These are phyloP conservation scores for Formicarius rufipectus DNA, from an alignment of 2,113 vertebrate species.

Conservation along the genomic window DNA sequence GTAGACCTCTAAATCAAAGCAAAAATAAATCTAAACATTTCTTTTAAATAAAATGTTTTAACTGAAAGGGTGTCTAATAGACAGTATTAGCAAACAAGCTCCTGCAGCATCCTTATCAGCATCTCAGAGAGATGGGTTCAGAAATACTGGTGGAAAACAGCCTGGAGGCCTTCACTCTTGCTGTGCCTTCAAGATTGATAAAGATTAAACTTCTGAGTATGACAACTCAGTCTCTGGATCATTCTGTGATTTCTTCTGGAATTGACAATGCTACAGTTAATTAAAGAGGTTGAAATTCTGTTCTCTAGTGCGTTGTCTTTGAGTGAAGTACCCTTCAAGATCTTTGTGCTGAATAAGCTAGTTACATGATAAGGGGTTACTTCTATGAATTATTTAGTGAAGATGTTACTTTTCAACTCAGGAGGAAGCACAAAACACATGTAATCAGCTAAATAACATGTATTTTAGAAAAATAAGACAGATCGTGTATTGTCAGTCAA, in stretches of 20 bases:
- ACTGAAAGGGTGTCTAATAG: background rate
- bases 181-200: background rate
- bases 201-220: background rate
- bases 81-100: background rate
- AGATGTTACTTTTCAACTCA: constrained; percentile 16
- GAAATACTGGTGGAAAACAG: background rate
- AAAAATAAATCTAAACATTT: background rate
- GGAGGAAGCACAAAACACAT: background rate
- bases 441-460: background rate
- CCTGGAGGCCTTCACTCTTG: background rate
- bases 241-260: constrained; percentile 25
- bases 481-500: background rate
- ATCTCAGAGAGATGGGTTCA: background rate
- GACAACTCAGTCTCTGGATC: constrained; percentile 15
- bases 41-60: background rate
- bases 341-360: constrained; percentile 65
- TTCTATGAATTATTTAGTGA: constrained; percentile 64
- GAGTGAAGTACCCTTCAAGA: constrained; percentile 56
- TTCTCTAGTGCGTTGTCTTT: constrained; percentile 42
- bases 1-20: background rate
- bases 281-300: constrained; percentile 48
- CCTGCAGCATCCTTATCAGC: background rate
- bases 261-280: background rate
- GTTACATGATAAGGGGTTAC: background rate
- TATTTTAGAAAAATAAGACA: background rate